Conservation (phyloP, 2,888 invertebrate genomes). For the Xestia xanthographa region DNA sequence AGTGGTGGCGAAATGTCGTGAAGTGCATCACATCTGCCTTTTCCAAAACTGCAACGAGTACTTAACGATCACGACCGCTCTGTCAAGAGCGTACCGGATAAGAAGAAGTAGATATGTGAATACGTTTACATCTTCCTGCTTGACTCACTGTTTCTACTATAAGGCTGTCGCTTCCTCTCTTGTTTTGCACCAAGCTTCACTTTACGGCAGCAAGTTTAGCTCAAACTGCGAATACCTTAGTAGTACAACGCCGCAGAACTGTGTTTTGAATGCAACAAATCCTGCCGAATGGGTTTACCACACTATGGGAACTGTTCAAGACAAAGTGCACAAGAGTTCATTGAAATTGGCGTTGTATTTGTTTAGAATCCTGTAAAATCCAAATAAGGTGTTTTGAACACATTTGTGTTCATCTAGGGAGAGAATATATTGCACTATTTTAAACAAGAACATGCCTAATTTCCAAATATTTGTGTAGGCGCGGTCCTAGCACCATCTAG, state of each 20-base stretch:
- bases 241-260: slow-evolving; percentile 68
- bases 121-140: neutral
- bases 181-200: slow-evolving; percentile 55
- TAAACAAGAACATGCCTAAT: neutral
- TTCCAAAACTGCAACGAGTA: no score
- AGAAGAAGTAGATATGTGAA: no score
- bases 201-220: slow-evolving; percentile 71
- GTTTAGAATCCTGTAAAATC: neutral
- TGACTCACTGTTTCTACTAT: neutral
- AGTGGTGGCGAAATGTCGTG: no score
- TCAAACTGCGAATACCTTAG: slow-evolving; percentile 74
- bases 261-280: slow-evolving; percentile 77
- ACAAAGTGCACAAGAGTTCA: slow-evolving; percentile 9
- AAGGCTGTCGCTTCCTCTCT: slow-evolving; percentile 11
- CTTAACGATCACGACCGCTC: no score
- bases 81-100: no score
- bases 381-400: neutral
- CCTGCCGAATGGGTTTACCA: slow-evolving; percentile 64
- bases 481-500: no score
- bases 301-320: slow-evolving; percentile 23
- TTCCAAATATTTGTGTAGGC: no score
- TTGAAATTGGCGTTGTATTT: slow-evolving; percentile 6
- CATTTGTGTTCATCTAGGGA: neutral
- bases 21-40: no score
- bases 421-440: neutral